Base-by-base conservation (phyloP, 2,888 invertebrate species). In the Caenorhabditis sp. region DNA sequence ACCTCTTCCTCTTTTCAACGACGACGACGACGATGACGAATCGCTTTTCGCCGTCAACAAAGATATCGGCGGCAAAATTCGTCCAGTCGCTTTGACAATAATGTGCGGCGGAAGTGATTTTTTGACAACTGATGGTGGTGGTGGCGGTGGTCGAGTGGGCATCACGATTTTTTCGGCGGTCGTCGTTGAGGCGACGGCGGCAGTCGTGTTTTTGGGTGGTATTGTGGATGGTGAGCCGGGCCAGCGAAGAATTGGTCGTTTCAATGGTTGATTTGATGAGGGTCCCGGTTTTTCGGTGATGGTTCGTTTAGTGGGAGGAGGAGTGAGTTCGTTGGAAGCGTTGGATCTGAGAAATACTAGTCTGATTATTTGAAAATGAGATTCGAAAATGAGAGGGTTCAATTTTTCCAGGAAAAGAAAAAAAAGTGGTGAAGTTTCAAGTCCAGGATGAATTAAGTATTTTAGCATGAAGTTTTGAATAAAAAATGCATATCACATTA, bases 71-170 rank as follows among this genome's bases (percentile, higher is more conserved):
- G 31, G 31, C 31, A 31, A 4, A 31, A 7, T 31, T 31, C 31
- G 31, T 7, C 31, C 10, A 31, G 31, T 7, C 10, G 31, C 10
- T 10, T 31, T 31, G 31, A 31, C 31, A 1, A 59, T 36, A n/a
- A 59, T 43, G 67, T 67, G 64, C 27, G 63, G 71, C 4, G 67
- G 63, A 26, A 67, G 49, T 0, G 60, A 26, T 31, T 67, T 71
- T 43, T 67, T 67, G n/a, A 12, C 12, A 1, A 20, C 12, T 27
- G 27, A 20, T 27, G 56, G 56, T 56, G 27, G 56, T 27, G 56
- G 56, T 14, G 17, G 27, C 3, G 31, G 21, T 56, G 56, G 17
- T 14, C 54, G 23, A 14, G 54, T 20, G 27, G 27, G 36, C 21
- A 50, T 57, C 10, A n/a, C 43, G 27, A 14, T 36, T 36, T 53